Conservation (phyloP, 2,797 vertebrate genomes). For the Podarcis lilfordi region DNA sequence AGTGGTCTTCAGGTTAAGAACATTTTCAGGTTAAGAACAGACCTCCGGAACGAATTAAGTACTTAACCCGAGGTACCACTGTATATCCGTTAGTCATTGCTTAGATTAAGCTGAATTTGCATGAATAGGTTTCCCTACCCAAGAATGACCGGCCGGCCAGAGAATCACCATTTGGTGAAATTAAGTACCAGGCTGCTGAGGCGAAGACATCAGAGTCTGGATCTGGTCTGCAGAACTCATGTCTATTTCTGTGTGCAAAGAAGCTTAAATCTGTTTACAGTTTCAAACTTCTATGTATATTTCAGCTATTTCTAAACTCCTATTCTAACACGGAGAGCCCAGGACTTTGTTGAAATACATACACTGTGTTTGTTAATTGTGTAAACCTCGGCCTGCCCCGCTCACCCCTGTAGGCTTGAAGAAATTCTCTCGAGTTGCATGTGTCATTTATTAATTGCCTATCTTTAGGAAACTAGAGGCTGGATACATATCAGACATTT, state of each 20-base stretch:
- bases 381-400: conserved; percentile 23
- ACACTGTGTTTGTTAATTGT: conserved; percentile 53
- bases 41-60: too few species aligned
- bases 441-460: conserved; percentile 56
- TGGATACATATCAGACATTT: too few species aligned
- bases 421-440: conserved; percentile 42
- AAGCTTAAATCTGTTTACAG: conserved; percentile 25
- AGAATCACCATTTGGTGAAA: not conserved
- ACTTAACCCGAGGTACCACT: too few species aligned
- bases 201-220: not conserved
- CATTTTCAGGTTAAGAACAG: too few species aligned
- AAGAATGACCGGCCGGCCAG: not conserved
- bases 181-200: not conserved
- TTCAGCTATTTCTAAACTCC: conserved; percentile 30
- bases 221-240: not conserved
- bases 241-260: not conserved
- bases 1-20: too few species aligned
- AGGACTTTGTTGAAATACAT: conserved; percentile 14
- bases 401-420: conserved; percentile 34
- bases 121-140: not conserved
- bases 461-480: conserved; percentile 20
- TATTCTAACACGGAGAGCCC: conserved; percentile 19
- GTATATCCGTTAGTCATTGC: not conserved
- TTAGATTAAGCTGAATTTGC: not conserved
- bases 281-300: conserved; percentile 24